Evolutionary conservation across 2,888 invertebrate genomes (phyloP).

Genomic region (Tipula confusa): DNA sequence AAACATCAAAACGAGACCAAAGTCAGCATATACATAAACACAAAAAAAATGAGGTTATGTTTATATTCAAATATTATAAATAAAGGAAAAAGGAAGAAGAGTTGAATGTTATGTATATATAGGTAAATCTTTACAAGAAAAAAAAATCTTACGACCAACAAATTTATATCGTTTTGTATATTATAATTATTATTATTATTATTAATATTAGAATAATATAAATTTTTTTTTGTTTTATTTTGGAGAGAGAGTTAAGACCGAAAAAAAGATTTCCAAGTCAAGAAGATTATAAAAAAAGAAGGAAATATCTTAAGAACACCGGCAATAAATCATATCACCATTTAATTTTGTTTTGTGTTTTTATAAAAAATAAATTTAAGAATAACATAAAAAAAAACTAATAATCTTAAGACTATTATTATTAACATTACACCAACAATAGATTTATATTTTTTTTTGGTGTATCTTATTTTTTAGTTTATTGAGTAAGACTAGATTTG

Average conservation of each 20-base stretch:
- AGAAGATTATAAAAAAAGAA: not conserved
- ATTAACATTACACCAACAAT: not conserved
- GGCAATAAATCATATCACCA: conserved; percentile 25
- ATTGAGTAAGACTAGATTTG: not conserved
- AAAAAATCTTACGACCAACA: not conserved
- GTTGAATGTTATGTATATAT: not conserved
- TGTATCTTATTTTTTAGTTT: too few relatives aligned
- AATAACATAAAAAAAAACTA: not conserved
- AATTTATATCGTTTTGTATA: conserved; percentile 12
- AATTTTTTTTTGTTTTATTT: not conserved
- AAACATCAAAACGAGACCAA: not conserved
- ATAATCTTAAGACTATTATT: not conserved
- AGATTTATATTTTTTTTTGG: not conserved
- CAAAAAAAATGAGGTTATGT: not conserved
- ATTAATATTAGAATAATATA: conserved; percentile 14
- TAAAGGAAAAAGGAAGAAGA: conserved; percentile 21
- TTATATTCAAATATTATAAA: conserved; percentile 12
- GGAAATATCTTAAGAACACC: conserved; percentile 1
- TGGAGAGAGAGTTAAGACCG: not conserved
- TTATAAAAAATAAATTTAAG: not conserved
- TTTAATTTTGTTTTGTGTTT: not conserved
- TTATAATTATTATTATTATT: conserved; percentile 3
- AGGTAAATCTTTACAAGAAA: too few relatives aligned
- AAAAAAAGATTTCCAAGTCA: not conserved
- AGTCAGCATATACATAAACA: not conserved